A percentile compares a stretch with the other conserved stretches of the same genome.
phyloP scores from a whole-genome alignment of 2,888 invertebrate species.

The Masnerella sp. region DNA sequence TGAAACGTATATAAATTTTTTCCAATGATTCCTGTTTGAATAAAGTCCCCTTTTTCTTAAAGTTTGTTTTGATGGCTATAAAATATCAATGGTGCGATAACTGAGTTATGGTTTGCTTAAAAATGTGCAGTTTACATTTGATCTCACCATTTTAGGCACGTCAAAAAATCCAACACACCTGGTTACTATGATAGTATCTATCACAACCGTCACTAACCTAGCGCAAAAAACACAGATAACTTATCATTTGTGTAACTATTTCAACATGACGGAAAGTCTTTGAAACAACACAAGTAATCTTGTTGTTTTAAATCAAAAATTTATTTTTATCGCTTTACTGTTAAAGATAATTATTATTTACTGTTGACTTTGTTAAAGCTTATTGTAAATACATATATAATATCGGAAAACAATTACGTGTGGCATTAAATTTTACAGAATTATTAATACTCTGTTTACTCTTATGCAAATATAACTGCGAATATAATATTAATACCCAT shows the following conservation, averaged over 20 bases:
- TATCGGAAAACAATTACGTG: no score
- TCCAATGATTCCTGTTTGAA: no score
- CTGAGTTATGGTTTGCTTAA: not conserved
- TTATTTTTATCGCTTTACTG: conserved; percentile 10
- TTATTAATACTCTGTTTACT: no score
- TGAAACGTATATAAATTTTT: no score
- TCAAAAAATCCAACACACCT: conserved; percentile 36
- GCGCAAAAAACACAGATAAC: conserved; percentile 50
- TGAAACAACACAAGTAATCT: conserved; percentile 12
- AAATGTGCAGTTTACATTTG: conserved; percentile 23
- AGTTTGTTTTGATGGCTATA: not conserved
- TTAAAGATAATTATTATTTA: no score
- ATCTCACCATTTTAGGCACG: conserved; percentile 27
- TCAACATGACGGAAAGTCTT: conserved; percentile 10
- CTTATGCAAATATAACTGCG: no score
- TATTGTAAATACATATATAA: no score
- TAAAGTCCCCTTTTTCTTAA: not conserved
- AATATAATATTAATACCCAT: no score
- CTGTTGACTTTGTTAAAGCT: no score
- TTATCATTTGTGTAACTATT: conserved; percentile 47
- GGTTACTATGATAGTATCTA: conserved; percentile 31
- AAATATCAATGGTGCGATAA: no score
- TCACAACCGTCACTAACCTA: conserved; percentile 41
- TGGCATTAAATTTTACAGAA: no score
- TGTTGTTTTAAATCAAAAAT: not conserved